Evolutionary conservation across 1,140 invertebrate species (phyloP).

Genomic region (Leptoteleia sp.): DNA sequence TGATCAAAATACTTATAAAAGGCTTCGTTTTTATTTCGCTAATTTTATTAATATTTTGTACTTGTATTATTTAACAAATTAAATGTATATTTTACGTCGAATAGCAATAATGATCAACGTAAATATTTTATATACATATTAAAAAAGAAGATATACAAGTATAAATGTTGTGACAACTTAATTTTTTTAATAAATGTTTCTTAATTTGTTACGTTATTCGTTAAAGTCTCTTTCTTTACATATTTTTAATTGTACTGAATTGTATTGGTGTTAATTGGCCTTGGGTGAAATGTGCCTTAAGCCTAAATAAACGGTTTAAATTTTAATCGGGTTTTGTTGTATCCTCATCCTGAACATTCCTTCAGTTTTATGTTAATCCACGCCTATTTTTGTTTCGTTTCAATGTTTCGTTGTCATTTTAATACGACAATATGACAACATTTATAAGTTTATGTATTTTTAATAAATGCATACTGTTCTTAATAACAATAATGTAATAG

Average conservation of each 20-base stretch:
- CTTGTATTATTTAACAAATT: too few relatives aligned
- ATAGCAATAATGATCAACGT: too few relatives aligned
- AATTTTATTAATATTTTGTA: slow-evolving; percentile 5
- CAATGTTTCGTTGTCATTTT: too few relatives aligned
- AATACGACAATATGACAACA: too few relatives aligned
- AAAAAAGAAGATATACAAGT: slow-evolving; percentile 22
- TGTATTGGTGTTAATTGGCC: slow-evolving; percentile 28
- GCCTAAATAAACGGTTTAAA: slow-evolving; percentile 76
- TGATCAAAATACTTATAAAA: too few relatives aligned
- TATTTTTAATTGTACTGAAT: slow-evolving; percentile 12
- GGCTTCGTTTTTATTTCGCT: too few relatives aligned
- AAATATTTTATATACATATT: slow-evolving; percentile 16
- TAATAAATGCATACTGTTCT: too few relatives aligned
- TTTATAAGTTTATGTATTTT: too few relatives aligned
- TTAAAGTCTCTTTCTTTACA: slow-evolving; percentile 6
- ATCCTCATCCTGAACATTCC: slow-evolving; percentile 70
- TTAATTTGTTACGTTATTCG: slow-evolving; percentile 11
- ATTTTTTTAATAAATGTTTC: slow-evolving; percentile 4
- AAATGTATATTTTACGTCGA: too few relatives aligned
- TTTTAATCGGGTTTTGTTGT: slow-evolving; percentile 75
- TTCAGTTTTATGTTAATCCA: slow-evolving; percentile 1
- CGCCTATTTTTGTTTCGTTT: not conserved
- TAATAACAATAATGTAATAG: too few relatives aligned
- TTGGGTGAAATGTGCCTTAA: slow-evolving; percentile 70
- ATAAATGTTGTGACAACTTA: too few relatives aligned